phyloP scores from a whole-genome alignment of 2,797 vertebrate genomes.

The Anisognathus igniventris region DNA sequence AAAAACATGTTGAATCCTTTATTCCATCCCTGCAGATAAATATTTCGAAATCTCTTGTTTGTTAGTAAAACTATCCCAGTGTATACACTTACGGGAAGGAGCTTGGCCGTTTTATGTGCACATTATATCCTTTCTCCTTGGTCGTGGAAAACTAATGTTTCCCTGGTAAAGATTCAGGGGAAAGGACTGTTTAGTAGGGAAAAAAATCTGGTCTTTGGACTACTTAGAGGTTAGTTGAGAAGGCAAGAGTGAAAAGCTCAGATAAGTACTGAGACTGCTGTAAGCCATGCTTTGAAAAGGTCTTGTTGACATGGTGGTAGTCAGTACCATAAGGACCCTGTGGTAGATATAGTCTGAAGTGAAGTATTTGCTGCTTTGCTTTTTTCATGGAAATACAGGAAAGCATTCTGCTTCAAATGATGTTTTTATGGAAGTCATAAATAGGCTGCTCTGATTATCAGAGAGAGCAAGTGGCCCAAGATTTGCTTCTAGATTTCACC shows the following conservation, averaged over 20 bases:
- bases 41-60: conserved; percentile 29
- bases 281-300: not conserved
- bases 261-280: not conserved
- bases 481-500: not conserved
- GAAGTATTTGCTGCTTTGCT: not conserved
- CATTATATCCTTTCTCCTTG: not conserved
- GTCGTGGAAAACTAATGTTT: not conserved
- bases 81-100: conserved; percentile 9
- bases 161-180: not conserved
- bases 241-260: not conserved
- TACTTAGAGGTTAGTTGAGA: not conserved
- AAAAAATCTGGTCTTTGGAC: not conserved
- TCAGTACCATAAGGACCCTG: not conserved
- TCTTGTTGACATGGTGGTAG: not conserved
- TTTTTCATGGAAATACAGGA: not conserved
- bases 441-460: not conserved
- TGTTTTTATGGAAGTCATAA: not conserved
- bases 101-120: not conserved
- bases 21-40: conserved; percentile 10
- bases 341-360: not conserved
- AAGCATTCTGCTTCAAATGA: not conserved
- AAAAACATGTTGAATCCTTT: conserved; percentile 21
- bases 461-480: not conserved
- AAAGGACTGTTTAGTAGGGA: not conserved
- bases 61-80: not conserved